Percentiles rank a stretch among this genome's conserved stretches.
These are phyloP conservation scores for Ericerus pela DNA, from an alignment of 1,140 invertebrate species.

Conservation along the genomic window DNA sequence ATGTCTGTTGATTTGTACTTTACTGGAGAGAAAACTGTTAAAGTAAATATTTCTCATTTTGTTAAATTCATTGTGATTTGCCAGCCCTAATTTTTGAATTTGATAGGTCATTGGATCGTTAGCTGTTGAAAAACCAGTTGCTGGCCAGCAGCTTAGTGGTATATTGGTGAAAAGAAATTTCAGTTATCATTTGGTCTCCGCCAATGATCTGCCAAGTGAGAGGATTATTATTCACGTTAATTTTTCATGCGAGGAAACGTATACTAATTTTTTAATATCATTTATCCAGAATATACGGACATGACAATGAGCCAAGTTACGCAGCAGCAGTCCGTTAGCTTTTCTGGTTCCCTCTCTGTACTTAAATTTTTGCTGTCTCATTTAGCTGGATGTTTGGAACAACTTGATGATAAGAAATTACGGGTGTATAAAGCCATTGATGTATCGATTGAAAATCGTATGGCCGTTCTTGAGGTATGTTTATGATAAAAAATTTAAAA, in stretches of 20 bases:
- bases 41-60: conserved; percentile 41
- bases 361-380: conserved; percentile 72
- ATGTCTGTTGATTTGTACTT: conserved; percentile 86
- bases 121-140: conserved; percentile 64
- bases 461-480: conserved; percentile 63
- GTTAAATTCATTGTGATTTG: not conserved
- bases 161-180: conserved; percentile 95
- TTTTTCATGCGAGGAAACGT: conserved; percentile 12
- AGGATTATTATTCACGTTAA: conserved; percentile 19
- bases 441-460: conserved; percentile 65
- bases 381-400: conserved; percentile 63
- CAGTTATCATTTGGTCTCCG: conserved; percentile 88
- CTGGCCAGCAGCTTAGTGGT: conserved; percentile 69
- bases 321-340: conserved; percentile 79
- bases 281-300: conserved; percentile 76
- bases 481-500: not conserved
- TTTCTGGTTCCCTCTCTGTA: conserved; percentile 57
- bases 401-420: conserved; percentile 55
- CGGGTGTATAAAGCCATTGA: conserved; percentile 65
- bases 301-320: conserved; percentile 82
- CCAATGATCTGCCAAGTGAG: conserved; percentile 76
- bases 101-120: conserved; percentile 75
- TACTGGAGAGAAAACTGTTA: conserved; percentile 92
- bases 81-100: not conserved
- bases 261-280: conserved; percentile 15